Conservation (phyloP, 2,113 vertebrate genomes). For the Triplophysa dalaica region DNA sequence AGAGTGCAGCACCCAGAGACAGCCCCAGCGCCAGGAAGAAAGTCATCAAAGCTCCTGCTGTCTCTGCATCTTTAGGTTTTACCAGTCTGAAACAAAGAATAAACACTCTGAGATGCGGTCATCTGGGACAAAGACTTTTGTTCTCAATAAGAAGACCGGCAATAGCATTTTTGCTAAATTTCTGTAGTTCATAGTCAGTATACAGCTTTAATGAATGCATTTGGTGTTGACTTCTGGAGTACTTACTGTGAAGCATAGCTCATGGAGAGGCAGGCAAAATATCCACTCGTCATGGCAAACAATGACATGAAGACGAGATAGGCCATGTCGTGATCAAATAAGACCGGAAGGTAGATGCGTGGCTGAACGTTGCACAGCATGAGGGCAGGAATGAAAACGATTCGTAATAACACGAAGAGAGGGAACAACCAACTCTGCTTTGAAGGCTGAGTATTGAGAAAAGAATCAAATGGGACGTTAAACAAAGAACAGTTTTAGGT, state of each 20-base stretch:
- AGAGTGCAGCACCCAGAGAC: constrained; percentile 77
- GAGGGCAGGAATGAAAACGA: constrained; percentile 78
- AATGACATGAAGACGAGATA: constrained; percentile 80
- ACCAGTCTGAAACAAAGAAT: constrained; percentile 72
- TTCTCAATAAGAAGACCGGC: neutral
- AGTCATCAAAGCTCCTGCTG: constrained; percentile 83
- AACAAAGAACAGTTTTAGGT: neutral
- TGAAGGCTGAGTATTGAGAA: constrained; percentile 11
- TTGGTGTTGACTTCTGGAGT: neutral
- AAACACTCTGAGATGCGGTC: neutral
- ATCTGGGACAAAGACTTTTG: neutral
- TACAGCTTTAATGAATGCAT: neutral
- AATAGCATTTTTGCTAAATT: no score
- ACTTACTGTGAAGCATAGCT: constrained; percentile 81
- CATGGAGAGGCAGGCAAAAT: constrained; percentile 84
- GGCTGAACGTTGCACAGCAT: constrained; percentile 80
- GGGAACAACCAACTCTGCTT: constrained; percentile 76
- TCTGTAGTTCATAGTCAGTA: neutral
- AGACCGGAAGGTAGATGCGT: constrained; percentile 61
- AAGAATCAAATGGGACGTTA: neutral
- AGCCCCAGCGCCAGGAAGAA: constrained; percentile 86
- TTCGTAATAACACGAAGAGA: constrained; percentile 65
- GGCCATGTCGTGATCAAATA: constrained; percentile 76
- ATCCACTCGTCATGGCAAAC: constrained; percentile 80
- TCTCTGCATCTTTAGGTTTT: constrained; percentile 77